These are phyloP conservation scores for Lasioglossum oenotherae DNA, from an alignment of 2,888 invertebrate genomes.

Conservation along the genomic window DNA sequence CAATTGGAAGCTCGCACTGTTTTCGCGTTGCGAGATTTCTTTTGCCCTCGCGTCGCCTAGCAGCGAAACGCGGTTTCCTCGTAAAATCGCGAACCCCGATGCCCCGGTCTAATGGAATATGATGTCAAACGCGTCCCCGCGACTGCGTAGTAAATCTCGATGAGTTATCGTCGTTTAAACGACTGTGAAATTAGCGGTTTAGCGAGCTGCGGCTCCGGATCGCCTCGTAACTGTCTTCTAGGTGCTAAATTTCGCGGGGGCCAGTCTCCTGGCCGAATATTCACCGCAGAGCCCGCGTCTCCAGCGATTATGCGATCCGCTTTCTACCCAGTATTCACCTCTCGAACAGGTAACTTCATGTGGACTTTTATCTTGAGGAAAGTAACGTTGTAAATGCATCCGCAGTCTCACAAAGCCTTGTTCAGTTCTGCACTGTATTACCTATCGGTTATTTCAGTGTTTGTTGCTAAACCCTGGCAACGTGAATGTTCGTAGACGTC, in stretches of 20 bases:
- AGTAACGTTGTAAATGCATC: too few relatives aligned
- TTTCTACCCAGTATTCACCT: neutral
- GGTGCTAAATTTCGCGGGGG: conserved; percentile 81
- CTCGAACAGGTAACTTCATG: neutral
- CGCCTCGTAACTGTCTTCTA: conserved; percentile 83
- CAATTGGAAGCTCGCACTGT: too few relatives aligned
- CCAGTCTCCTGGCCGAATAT: conserved; percentile 24
- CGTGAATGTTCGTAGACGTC: neutral
- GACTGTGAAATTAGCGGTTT: conserved; percentile 85
- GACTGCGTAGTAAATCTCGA: conserved; percentile 79
- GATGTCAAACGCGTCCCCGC: conserved; percentile 72
- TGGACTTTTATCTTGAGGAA: too few relatives aligned
- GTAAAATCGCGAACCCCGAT: conserved; percentile 52
- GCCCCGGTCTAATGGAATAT: conserved; percentile 77
- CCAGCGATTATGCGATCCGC: neutral
- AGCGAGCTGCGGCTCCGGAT: conserved; percentile 67
- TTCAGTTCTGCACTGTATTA: too few relatives aligned
- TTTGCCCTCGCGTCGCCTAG: neutral
- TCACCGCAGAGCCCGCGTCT: neutral
- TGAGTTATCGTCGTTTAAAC: conserved; percentile 83
- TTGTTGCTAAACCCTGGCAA: neutral
- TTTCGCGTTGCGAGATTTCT: neutral
- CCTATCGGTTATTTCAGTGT: neutral
- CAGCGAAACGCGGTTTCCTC: conserved; percentile 27
- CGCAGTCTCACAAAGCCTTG: too few relatives aligned